Percentiles rank a stretch among this genome's conserved stretches.
Evolutionary conservation across 1,140 invertebrate genomes (phyloP).

Genomic region (Chrysomallon squamiferum): DNA sequence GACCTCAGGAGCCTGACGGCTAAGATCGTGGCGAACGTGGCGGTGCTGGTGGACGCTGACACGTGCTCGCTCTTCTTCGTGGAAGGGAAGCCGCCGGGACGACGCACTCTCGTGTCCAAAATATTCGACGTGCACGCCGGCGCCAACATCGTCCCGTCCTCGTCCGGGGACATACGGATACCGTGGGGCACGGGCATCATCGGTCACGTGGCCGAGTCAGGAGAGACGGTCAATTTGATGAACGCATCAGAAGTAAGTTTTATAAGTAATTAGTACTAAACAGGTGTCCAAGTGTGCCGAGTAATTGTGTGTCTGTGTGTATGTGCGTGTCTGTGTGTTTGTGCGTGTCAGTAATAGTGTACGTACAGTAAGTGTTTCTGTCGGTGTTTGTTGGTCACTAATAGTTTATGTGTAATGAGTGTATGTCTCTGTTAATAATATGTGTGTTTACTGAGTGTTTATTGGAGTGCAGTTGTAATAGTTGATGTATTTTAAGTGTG

Average conservation of each 20-base stretch:
- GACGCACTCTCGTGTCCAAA: conserved; percentile 82
- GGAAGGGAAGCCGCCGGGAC: conserved; percentile 72
- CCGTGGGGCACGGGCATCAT: conserved; percentile 86
- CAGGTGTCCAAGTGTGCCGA: no score
- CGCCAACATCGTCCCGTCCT: conserved; percentile 76
- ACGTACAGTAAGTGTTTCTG: no score
- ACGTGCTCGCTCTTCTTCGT: conserved; percentile 86
- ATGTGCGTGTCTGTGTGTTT: no score
- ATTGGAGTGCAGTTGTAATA: no score
- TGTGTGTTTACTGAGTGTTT: no score
- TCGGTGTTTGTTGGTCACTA: no score
- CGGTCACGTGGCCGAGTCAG: conserved; percentile 90
- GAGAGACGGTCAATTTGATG: conserved; percentile 89
- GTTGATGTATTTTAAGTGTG: no score
- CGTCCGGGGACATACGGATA: conserved; percentile 59
- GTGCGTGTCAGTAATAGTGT: no score
- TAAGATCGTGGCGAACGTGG: conserved; percentile 96
- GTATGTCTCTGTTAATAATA: no score
- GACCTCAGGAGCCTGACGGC: conserved; percentile 90
- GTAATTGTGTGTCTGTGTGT: no score
- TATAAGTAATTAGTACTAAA: not conserved
- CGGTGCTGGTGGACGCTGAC: conserved; percentile 88
- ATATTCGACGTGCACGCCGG: conserved; percentile 83
- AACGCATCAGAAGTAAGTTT: conserved; percentile 24
- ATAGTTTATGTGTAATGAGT: no score